Evolutionary conservation across 2,888 invertebrate genomes (phyloP), one percentile per base, ranked within the genome.

Genomic region (Syritta pipiens): DNA sequence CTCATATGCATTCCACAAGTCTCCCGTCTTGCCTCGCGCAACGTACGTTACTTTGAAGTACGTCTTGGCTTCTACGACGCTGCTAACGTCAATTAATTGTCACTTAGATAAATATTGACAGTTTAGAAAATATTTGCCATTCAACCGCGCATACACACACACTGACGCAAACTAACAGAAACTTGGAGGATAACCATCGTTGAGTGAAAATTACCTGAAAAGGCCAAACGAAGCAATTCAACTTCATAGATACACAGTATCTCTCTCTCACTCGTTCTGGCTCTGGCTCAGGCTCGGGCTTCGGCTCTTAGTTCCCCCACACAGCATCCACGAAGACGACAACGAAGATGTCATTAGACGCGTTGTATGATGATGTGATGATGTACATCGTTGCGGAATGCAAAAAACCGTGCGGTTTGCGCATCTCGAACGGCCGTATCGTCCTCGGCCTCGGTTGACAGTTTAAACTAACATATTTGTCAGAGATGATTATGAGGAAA

Each of bases 51-150:
- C 55, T 57, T 63, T 46, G 57, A 76, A 76, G 72, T 60, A 59
- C 65, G 63, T 44, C 65, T 60, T 55, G 19, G 51, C 79, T 74
- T 62, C 67, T 74, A 62, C 69, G 67, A 46, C 67, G 79, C 67
- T 79, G 79, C 67, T 74, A 79, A 79, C 67, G 79, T 79, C 72
- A 79, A 79, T 79, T 79, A 79, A 79, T 79, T 79, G 79, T 68
- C 74, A 79, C 55, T 79, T 79, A 57, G 67, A 62, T 35, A 79
- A 74, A 79, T 79, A 79, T 79, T 79, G 79, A 79, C 74, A 74
- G 79, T 62, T 74, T 46, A 62, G 74, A 65, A 74, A 79, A 79
- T 79, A 79, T 79, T 79, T 74, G 57, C 79, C 67, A 79, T 55
- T 60, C 60, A 72, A n/a, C 60, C 49, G 65, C 49, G 30, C 42